Conservation (phyloP, 2,888 invertebrate genomes). For the Rutpela maculata region DNA sequence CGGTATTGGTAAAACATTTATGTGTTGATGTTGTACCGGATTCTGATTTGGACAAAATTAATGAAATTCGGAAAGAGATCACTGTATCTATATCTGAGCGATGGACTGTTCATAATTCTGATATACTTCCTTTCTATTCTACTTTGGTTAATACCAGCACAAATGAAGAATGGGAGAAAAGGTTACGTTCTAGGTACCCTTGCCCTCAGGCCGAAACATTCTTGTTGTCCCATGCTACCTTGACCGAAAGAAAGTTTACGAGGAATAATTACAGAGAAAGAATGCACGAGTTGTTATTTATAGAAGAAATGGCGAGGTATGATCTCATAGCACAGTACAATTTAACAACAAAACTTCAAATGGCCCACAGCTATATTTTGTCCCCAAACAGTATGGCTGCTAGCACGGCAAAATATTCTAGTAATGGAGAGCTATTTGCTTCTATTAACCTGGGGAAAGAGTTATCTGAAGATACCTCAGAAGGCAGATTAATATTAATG, state of each 20-base stretch:
- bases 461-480: conserved; percentile 88
- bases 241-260: conserved; percentile 79
- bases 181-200: conserved; percentile 79
- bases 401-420: conserved; percentile 85
- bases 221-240: conserved; percentile 81
- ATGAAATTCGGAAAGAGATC: conserved; percentile 78
- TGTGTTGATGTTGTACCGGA: conserved; percentile 87
- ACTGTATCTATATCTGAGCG: conserved; percentile 78
- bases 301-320: conserved; percentile 86
- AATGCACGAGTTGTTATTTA: conserved; percentile 84
- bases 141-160: conserved; percentile 59
- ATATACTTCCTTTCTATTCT: conserved; percentile 70
- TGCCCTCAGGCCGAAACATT: conserved; percentile 82
- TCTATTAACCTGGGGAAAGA: conserved; percentile 83
- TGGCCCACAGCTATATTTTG: conserved; percentile 82
- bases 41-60: conserved; percentile 80
- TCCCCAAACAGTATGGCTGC: conserved; percentile 82
- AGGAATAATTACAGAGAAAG: conserved; percentile 83
- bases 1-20: conserved; percentile 80
- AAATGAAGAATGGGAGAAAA: conserved; percentile 75
- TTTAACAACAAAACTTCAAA: conserved; percentile 79
- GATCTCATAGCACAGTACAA: conserved; percentile 82
- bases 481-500: conserved; percentile 85
- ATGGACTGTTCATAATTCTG: conserved; percentile 75
- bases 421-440: conserved; percentile 86